Percentiles rank a stretch among this genome's conserved stretches.
phyloP scores from a whole-genome alignment of 2,797 vertebrate genomes.

The Clamator glandarius region DNA sequence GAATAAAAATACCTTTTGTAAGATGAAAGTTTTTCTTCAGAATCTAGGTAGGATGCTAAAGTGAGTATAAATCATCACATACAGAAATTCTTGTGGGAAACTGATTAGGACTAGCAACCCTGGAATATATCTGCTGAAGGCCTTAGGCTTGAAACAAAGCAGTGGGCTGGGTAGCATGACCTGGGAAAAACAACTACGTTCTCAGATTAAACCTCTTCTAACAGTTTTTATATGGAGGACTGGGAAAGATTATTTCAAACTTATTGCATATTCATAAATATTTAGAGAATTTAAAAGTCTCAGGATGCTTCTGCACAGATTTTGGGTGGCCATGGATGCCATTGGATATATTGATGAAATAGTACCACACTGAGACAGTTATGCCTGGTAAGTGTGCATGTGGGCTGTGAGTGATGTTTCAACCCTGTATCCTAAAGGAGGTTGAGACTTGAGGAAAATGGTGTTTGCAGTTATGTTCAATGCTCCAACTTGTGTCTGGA shows the following conservation, averaged over 20 bases:
- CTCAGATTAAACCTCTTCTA: neutral
- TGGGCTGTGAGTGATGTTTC: neutral
- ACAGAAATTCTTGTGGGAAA: neutral
- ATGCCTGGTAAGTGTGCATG: fast-evolving
- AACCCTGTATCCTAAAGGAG: neutral
- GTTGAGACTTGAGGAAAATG: neutral
- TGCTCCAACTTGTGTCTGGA: neutral
- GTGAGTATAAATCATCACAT: neutral
- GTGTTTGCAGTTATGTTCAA: neutral
- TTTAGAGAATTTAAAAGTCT: neutral
- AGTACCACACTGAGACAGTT: fast-evolving
- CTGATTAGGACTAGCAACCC: neutral
- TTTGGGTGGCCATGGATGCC: neutral
- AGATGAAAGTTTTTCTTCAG: neutral
- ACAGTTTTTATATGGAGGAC: neutral
- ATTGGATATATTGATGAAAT: fast-evolving
- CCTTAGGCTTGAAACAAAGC: neutral
- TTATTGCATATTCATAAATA: neutral
- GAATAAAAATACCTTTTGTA: neutral
- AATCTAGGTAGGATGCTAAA: neutral
- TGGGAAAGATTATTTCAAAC: neutral
- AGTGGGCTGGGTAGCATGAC: neutral
- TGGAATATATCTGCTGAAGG: neutral
- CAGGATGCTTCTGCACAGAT: neutral
- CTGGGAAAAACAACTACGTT: neutral